Percentiles rank a stretch among this genome's conserved stretches.
Evolutionary conservation across 2,113 vertebrate genomes (phyloP).

Genomic region (Toxostoma redivivum): DNA sequence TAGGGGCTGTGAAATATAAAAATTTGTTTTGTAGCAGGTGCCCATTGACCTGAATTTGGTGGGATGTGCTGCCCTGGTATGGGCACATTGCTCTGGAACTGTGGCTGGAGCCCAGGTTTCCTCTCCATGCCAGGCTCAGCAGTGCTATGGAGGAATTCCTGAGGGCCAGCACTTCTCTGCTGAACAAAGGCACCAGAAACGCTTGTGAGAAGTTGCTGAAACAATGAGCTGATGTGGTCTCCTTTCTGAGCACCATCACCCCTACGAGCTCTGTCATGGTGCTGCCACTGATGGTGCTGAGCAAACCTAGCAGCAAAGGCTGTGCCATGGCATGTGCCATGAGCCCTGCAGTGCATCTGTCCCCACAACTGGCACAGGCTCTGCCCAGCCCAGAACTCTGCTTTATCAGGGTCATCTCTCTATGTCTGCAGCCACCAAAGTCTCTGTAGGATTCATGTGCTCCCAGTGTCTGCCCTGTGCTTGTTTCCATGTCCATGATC

Average conservation of each 20-base stretch:
- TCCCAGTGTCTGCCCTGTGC: not conserved
- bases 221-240: not conserved
- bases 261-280: not conserved
- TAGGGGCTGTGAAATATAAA: not conserved
- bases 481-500: not conserved
- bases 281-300: rapidly evolving
- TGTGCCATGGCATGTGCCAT: not conserved
- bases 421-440: not conserved
- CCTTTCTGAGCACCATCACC: not conserved
- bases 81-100: rapidly evolving
- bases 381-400: not conserved
- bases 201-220: not conserved
- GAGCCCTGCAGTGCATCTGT: not conserved
- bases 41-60: rapidly evolving
- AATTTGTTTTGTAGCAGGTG: not conserved
- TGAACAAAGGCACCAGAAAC: not conserved
- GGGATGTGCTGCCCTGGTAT: not conserved
- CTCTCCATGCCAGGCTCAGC: not conserved
- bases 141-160: not conserved
- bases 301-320: not conserved
- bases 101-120: not conserved
- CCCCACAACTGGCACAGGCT: not conserved
- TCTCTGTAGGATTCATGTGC: not conserved
- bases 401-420: not conserved
- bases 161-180: not conserved